Conservation (phyloP, 37 sponge, comb jelly and placozoan genomes). For the Chondrilla cf. caribensis region DNA sequence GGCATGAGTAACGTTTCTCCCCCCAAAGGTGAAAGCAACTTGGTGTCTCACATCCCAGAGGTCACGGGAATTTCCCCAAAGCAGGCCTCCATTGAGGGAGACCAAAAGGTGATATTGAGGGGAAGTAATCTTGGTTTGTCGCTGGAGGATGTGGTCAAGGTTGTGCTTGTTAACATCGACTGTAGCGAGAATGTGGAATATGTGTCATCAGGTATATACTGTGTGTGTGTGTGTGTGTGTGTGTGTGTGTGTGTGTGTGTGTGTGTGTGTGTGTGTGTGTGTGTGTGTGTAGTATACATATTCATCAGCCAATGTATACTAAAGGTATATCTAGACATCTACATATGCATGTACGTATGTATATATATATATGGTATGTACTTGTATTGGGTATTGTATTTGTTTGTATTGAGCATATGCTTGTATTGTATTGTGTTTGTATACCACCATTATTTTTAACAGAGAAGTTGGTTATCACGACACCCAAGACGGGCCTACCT, state of each 20-base stretch:
- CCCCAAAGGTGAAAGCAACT: not conserved
- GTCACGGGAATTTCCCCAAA: constrained; percentile 79
- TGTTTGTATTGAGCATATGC: too few relatives aligned
- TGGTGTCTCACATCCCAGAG: constrained; percentile 27
- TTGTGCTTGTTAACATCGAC: constrained; percentile 75
- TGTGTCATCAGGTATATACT: constrained; percentile 57
- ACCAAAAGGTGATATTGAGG: constrained; percentile 58
- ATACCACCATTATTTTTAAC: not conserved
- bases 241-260: not conserved
- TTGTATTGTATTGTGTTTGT: too few relatives aligned
- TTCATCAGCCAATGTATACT: too few relatives aligned
- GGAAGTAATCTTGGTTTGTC: constrained; percentile 68
- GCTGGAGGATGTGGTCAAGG: constrained; percentile 53
- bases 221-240: constrained; percentile 9
- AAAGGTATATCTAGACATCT: too few relatives aligned
- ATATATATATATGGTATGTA: too few relatives aligned
- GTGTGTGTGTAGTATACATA: not conserved
- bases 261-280: not conserved
- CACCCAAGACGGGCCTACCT: constrained; percentile 32
- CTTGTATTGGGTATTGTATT: too few relatives aligned
- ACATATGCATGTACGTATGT: too few relatives aligned
- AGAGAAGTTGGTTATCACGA: constrained; percentile 68
- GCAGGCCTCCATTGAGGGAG: constrained; percentile 59
- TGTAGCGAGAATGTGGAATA: constrained; percentile 80
- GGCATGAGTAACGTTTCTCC: not conserved